phyloP scores from a whole-genome alignment of 2,888 invertebrate genomes.

The Agonum fuliginosum region DNA sequence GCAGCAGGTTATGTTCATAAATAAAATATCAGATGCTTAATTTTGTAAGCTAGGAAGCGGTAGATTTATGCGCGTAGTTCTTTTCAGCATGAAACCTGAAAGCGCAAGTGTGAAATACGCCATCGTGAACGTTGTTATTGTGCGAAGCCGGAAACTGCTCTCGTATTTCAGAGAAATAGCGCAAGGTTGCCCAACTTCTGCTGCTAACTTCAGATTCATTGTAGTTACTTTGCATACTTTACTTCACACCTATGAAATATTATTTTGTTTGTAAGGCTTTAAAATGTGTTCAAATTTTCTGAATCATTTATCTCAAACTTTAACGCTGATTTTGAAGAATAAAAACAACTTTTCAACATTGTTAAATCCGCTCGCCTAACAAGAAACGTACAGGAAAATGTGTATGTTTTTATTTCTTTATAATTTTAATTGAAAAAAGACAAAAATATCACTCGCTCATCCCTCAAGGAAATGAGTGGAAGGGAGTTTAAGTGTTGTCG shows the following conservation, averaged over 20 bases:
- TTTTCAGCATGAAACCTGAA: slow-evolving; percentile 21
- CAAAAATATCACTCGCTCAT: no score
- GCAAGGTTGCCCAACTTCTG: slow-evolving; percentile 1
- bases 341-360: no score
- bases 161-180: slow-evolving; percentile 15
- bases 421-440: no score
- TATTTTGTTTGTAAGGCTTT: background rate
- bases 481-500: slow-evolving; percentile 26
- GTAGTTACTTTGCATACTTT: background rate
- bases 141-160: background rate
- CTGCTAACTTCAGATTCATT: slow-evolving; percentile 11
- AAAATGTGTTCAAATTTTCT: background rate
- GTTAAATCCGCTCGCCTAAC: no score
- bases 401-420: no score
- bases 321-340: no score
- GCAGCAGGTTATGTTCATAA: slow-evolving; percentile 54
- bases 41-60: slow-evolving; percentile 31
- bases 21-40: slow-evolving; percentile 54
- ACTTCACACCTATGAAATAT: background rate
- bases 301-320: no score
- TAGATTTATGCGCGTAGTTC: slow-evolving; percentile 50
- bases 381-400: no score
- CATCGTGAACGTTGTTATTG: slow-evolving; percentile 29
- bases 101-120: slow-evolving; percentile 40
- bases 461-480: background rate